phyloP scores from a whole-genome alignment of 2,888 invertebrate species.

The Lomographa bimaculata region DNA sequence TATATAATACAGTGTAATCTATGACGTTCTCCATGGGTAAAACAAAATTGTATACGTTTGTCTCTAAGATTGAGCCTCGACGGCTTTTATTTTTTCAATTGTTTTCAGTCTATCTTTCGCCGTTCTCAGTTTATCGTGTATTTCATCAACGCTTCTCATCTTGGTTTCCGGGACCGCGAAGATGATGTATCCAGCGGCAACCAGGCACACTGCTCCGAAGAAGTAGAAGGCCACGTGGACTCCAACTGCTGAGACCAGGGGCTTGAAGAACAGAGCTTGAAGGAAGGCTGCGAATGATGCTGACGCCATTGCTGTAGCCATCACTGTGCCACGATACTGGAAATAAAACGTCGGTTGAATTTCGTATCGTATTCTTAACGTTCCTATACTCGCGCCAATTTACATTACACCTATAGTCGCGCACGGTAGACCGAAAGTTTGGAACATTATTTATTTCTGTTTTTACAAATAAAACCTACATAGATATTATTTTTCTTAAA shows the following conservation, averaged over 20 bases:
- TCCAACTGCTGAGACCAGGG: conserved; percentile 54
- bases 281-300: conserved; percentile 54
- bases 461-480: no score
- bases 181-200: conserved; percentile 49
- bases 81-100: conserved; percentile 18
- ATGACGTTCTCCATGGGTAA: no score
- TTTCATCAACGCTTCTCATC: conserved; percentile 54
- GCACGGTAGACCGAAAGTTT: no score
- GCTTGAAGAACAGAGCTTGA: conserved; percentile 66
- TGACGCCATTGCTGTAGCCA: conserved; percentile 59
- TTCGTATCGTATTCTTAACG: no score
- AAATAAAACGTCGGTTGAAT: no score
- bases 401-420: no score
- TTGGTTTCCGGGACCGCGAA: conserved; percentile 63
- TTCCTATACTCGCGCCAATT: no score
- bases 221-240: conserved; percentile 59
- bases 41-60: not conserved
- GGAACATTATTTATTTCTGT: no score
- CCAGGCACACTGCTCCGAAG: conserved; percentile 54
- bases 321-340: conserved; percentile 70
- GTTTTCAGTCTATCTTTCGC: conserved; percentile 51
- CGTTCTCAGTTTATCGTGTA: conserved; percentile 55
- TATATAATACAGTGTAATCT: no score
- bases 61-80: conserved; percentile 9
- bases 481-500: no score